Conservation (phyloP, 92 coral and sea anemone species). For the Porites evermanni region DNA sequence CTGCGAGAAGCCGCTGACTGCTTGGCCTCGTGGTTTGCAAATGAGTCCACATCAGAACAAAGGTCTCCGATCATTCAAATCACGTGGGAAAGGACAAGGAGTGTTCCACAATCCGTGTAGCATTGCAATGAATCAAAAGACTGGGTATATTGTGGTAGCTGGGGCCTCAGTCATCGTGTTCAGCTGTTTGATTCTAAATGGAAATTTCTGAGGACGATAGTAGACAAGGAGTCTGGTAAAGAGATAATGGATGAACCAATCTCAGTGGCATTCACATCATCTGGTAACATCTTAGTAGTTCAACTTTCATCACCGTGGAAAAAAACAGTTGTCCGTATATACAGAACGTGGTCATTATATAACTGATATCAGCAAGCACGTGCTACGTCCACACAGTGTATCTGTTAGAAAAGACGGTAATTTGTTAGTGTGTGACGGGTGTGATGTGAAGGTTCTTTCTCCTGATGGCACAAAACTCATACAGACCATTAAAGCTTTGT, state of each 20-base stretch:
- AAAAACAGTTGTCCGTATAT: slow-evolving; percentile 9
- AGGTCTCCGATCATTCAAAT: background rate
- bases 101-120: background rate
- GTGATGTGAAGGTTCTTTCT: slow-evolving; percentile 15
- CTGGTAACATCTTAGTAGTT: slow-evolving; percentile 12
- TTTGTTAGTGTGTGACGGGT: slow-evolving; percentile 30
- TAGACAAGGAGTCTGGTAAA: background rate
- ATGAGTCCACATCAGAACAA: slow-evolving; percentile 21
- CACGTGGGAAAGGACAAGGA: background rate
- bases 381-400: background rate
- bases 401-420: slow-evolving; percentile 2
- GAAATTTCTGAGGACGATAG: slow-evolving; percentile 3
- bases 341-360: slow-evolving; percentile 60
- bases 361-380: slow-evolving; percentile 33
- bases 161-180: background rate
- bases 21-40: slow-evolving; percentile 26
- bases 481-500: background rate
- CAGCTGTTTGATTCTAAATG: background rate
- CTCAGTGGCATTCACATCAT: slow-evolving; percentile 19
- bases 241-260: background rate
- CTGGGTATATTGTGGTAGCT: slow-evolving; percentile 10
- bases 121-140: slow-evolving; percentile 3
- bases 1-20: slow-evolving; percentile 32
- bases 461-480: slow-evolving; percentile 1
- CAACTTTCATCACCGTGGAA: background rate